Percentiles rank a stretch among this genome's conserved stretches.
Conservation (phyloP, 1,140 invertebrate species). For the Macrosteles quadrilineatus region DNA sequence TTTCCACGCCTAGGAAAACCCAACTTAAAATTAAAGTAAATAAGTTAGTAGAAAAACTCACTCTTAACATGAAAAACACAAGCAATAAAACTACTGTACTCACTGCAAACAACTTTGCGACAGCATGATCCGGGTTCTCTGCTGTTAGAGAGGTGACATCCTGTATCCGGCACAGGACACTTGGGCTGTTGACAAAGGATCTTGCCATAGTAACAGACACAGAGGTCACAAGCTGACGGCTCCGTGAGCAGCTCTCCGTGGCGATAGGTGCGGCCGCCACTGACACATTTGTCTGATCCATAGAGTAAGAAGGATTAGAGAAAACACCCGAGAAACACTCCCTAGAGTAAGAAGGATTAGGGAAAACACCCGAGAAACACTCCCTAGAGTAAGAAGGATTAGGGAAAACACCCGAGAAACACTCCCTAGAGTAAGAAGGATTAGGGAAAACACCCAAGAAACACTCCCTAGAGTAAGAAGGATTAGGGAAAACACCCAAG, state of each 20-base stretch:
- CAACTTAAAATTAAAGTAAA: too few relatives aligned
- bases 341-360: background rate
- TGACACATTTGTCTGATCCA: slow-evolving; percentile 47
- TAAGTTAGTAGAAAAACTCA: too few relatives aligned
- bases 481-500: too few relatives aligned
- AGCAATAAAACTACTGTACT: too few relatives aligned
- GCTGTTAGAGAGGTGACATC: slow-evolving; percentile 52
- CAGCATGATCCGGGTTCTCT: slow-evolving; percentile 51
- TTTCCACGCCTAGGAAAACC: too few relatives aligned
- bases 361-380: too few relatives aligned
- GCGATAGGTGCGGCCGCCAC: slow-evolving; percentile 50
- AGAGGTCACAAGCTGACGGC: slow-evolving; percentile 53
- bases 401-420: too few relatives aligned
- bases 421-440: too few relatives aligned
- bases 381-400: too few relatives aligned
- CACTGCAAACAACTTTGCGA: slow-evolving; percentile 56
- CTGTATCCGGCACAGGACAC: slow-evolving; percentile 54
- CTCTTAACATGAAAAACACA: too few relatives aligned
- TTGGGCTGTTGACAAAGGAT: slow-evolving; percentile 56
- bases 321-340: background rate
- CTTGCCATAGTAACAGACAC: slow-evolving; percentile 58
- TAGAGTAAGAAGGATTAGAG: background rate
- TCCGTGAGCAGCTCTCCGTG: slow-evolving; percentile 56
- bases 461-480: too few relatives aligned
- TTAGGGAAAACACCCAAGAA: too few relatives aligned